These are phyloP conservation scores for Panurus biarmicus DNA, from an alignment of 2,113 vertebrate genomes.

Conservation along the genomic window DNA sequence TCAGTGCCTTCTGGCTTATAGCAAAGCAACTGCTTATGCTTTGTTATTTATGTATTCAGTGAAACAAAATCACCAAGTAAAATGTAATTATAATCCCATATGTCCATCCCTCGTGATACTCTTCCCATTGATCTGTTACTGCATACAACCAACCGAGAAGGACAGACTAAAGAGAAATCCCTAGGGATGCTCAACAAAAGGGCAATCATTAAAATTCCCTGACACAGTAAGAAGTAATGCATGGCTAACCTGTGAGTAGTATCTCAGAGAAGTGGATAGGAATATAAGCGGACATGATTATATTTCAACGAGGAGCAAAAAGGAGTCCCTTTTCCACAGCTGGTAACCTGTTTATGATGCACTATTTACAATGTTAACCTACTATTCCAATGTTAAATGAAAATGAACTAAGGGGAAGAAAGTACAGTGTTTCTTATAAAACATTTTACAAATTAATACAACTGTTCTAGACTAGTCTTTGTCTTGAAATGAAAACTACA, in stretches of 20 bases:
- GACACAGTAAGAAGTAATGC: neutral
- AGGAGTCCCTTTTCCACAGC: neutral
- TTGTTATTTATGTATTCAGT: neutral
- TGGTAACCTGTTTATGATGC: neutral
- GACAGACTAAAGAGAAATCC: neutral
- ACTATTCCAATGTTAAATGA: neutral
- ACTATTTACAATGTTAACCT: neutral
- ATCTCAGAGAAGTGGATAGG: neutral
- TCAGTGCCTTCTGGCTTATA: neutral
- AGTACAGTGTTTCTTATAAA: neutral
- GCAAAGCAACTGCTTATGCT: neutral
- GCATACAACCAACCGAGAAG: neutral
- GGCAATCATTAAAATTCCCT: neutral
- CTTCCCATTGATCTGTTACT: neutral
- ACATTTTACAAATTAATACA: neutral
- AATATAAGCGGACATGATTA: neutral
- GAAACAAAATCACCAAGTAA: neutral
- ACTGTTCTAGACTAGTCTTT: neutral
- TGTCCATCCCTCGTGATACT: neutral
- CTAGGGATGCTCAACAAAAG: neutral
- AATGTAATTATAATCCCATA: neutral
- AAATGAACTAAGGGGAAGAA: neutral
- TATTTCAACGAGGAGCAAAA: neutral
- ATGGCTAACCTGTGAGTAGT: neutral
- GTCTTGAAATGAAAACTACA: constrained; percentile 5